Evolutionary conservation across 2,797 vertebrate genomes (phyloP), one percentile per base, ranked within the genome.

Genomic region (Florisuga fusca): DNA sequence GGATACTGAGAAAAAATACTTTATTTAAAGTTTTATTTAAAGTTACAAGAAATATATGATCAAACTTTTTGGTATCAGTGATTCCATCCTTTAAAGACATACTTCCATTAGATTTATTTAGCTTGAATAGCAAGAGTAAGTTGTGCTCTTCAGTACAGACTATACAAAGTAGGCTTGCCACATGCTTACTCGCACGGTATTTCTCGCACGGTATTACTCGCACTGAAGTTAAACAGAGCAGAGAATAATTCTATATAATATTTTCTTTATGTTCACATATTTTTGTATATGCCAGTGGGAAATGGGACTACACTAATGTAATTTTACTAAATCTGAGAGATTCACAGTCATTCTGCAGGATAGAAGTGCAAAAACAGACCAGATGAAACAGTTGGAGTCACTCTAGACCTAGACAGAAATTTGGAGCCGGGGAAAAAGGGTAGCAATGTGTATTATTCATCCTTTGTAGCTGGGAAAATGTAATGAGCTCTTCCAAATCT

Each of bases 381-480:
- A 51, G 92, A 72, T 48, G 66, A 29, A 64, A 41, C 26, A 86
- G n/a, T 0, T 68, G 43, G 55, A 84, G 68, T 84, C 71, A 79
- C 36, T 76, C 78, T n/a, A 83, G 63, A 85, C 43, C 17, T 67
- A 66, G 20, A 38, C 3, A 54, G 36, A 27, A 66, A 74, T 63
- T 45, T 50, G 9, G 12, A 14, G 16, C 15, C 11, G 11, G 11
- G n/a, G 1, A 6, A 41, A 53, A 38, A 62, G 85, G 63, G 73
- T 90, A 85, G 58, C 50, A 67, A 10, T n/a, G 66, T 94, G 48
- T 95, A 89, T 96, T 97, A 97, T 97, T 97, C 94, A 96, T 94
- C n/a, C 36, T 87, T 97, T 97, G 90, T 97, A 87, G 66, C 85
- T 59, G 63, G 95, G 76, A 90, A 97, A 96, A 96, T 45, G 34